Conservation (phyloP, 1,140 invertebrate genomes). For the Bombus consobrinus region DNA sequence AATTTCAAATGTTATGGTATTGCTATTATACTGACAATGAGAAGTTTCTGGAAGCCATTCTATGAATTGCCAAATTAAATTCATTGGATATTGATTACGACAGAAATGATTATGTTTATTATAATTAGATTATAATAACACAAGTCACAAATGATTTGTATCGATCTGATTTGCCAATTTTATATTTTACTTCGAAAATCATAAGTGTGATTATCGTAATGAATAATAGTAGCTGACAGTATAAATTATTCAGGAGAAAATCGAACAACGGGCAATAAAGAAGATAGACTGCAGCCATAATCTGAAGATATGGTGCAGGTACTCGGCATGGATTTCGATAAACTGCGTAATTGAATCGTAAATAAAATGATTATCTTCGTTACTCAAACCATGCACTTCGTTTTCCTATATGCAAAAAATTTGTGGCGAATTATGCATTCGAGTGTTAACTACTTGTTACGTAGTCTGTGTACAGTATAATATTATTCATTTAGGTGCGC, state of each 20-base stretch:
- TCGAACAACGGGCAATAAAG: neutral
- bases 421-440: neutral
- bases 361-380: constrained; percentile 34
- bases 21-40: neutral
- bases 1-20: neutral
- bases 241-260: neutral
- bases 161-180: neutral
- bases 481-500: too few species aligned
- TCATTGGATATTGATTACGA: neutral
- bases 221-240: too few species aligned
- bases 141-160: neutral
- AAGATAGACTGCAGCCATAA: constrained; percentile 13
- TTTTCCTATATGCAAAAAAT: neutral
- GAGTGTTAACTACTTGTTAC: neutral
- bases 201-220: neutral
- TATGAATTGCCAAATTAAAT: neutral
- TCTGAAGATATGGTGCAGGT: neutral
- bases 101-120: neutral
- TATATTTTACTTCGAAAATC: too few species aligned
- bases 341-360: constrained; percentile 20
- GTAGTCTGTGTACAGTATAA: neutral
- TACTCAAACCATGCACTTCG: neutral
- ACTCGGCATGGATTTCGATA: constrained; percentile 21
- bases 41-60: neutral
- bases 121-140: neutral